Evolutionary conservation across 2,113 vertebrate genomes (phyloP), one percentile per base, ranked within the genome.

Genomic region (Nothoprocta perdicaria): DNA sequence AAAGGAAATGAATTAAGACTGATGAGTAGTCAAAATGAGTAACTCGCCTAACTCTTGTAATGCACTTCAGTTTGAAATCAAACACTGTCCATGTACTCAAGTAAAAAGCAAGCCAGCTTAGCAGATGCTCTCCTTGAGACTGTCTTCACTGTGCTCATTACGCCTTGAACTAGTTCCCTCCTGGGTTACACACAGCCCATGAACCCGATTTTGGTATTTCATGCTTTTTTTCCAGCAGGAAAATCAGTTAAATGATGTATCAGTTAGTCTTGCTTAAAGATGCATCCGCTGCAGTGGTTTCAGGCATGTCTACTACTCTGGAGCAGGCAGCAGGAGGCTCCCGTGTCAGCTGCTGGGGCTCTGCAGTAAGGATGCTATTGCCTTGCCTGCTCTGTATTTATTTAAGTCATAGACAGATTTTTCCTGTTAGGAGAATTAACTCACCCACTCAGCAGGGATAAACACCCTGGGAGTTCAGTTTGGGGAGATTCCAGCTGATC

Each of bases 251-350:
- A 79, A 69, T n/a, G 58, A 60, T 50, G 4, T 18, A 50, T 61
- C 40, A 73, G 21, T 89, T 50, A 31, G 50, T 74, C 45, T 46
- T 2, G 3, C 45, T 71, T 26, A 43, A 69, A 86, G 45, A 72
- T 31, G 23, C 69, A 71, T 38, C 66, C 65, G 35, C 67, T 69
- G 43, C 27, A 71, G 15, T 23, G 15, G 43, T 24, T n/a, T 8
- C 46, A 58, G 52, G 74, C 40, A 40, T 0, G 2, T 10, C 13
- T 33, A 63, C 33, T 80, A 19, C 58, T 2, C 6, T 0, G 6
- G 57, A 77, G 24, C 73, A 65, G 61, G 1, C 35, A 76, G 41
- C 13, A 29, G 62, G 46, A 18, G 33, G n/a, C 45, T 33, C 21
- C 1, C 23, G 12, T 0, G 62, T 14, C 15, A 57, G 80, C 52